Evolutionary conservation across 2,113 vertebrate genomes (phyloP).

Genomic region (Anas platyrhynchos): DNA sequence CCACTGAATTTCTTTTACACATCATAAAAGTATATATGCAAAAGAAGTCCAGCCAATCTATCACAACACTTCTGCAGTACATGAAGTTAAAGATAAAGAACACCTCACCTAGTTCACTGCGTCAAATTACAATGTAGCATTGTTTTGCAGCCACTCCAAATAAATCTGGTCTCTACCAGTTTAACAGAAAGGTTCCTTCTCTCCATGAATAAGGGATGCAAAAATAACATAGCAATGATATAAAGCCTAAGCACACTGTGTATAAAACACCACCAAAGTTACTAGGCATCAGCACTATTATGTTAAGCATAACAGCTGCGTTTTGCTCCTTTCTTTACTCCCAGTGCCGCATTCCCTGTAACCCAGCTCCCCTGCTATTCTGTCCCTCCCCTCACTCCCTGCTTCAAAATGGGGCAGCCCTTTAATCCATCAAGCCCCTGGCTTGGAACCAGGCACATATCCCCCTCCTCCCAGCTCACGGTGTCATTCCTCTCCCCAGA

Average conservation of each 20-base stretch:
- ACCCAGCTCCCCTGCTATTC: not conserved
- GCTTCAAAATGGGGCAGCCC: not conserved
- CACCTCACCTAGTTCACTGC: not conserved
- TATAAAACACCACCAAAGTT: not conserved
- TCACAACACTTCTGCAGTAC: not conserved
- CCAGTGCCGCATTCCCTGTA: not conserved
- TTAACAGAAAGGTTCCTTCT: not conserved
- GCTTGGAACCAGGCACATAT: not conserved
- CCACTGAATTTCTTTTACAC: not conserved
- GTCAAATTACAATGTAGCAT: not conserved
- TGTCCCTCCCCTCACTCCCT: not conserved
- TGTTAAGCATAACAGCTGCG: not conserved
- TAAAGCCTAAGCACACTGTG: not conserved
- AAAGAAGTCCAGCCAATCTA: not conserved
- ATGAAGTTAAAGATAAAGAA: not conserved
- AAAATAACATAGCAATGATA: not conserved
- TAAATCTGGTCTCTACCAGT: not conserved
- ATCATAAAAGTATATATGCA: not conserved
- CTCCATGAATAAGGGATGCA: not conserved
- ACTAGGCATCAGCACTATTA: not conserved
- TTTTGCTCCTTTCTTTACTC: not conserved
- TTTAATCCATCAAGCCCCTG: not conserved
- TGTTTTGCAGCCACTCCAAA: not conserved
- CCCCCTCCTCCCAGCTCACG: not conserved
- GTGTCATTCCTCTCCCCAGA: not conserved